Percentiles rank a stretch among this genome's conserved stretches.
Conservation (phyloP, 2,888 invertebrate genomes). For the Lottia scabra region DNA sequence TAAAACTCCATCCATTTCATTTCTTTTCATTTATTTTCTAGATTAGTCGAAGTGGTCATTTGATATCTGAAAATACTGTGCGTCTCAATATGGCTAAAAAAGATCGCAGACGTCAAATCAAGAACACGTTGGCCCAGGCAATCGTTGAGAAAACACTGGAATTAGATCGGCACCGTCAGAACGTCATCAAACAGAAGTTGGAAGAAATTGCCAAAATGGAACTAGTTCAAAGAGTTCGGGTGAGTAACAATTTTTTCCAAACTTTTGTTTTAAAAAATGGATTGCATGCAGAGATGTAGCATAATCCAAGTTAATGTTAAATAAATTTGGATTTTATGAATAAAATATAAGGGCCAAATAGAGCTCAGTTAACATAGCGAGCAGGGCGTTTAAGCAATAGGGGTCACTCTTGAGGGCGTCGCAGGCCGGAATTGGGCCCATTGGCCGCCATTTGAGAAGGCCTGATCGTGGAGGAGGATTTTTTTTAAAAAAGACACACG, state of each 20-base stretch:
- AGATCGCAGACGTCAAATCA: constrained; percentile 67
- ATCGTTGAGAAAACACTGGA: constrained; percentile 69
- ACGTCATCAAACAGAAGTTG: constrained; percentile 63
- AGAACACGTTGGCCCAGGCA: constrained; percentile 68
- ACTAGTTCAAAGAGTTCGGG: constrained; percentile 65
- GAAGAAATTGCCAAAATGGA: constrained; percentile 69
- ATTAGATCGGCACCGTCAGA: constrained; percentile 62
- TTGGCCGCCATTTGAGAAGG: no score
- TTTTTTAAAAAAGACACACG: no score
- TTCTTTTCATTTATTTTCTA: constrained; percentile 38
- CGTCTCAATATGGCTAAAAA: constrained; percentile 64
- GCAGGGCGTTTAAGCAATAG: no score
- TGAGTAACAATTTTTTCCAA: constrained; percentile 36
- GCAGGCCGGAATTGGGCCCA: no score
- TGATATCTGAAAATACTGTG: constrained; percentile 65
- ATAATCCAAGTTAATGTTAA: no score
- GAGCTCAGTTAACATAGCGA: no score
- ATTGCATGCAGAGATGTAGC: neutral
- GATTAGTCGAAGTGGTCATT: constrained; percentile 61
- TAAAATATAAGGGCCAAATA: no score
- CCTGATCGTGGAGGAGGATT: no score
- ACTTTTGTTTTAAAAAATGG: neutral
- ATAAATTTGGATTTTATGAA: no score
- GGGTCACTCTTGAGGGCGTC: no score
- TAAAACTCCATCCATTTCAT: no score